Base-by-base conservation (phyloP, 2,797 vertebrate species). In the Rhinichthys osculus region DNA sequence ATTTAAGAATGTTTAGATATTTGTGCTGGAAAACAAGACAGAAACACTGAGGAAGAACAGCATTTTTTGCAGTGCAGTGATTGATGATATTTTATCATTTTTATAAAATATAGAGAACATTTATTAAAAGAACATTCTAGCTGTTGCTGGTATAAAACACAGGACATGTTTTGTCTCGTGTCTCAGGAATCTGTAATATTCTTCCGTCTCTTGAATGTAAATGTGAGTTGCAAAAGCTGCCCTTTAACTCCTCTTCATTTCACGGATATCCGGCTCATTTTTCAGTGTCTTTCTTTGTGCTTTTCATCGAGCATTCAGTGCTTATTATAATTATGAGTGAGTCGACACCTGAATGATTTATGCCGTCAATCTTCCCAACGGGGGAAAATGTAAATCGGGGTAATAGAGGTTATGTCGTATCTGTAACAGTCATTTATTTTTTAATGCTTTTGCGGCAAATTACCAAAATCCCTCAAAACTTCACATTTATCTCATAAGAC, bases 311-410 rank as follows among this genome's bases (percentile, higher is more conserved):
- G 82, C 19, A 27, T 21, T 38, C 52, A 16, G 23, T 23, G 11
- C 13, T 16, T 59, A 54, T 59, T 78, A 23, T 87, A 92, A 94
- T 94, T 92, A 92, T 89, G 3, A 93, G 82, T 82, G 90, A 89
- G 77, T 78, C 89, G 89, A 89, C 91, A 89, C 3, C 87, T 21
- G 44, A 27, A 73, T 92, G 92, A 93, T 93, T 89, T 91, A 92
- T 91, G 52, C 83, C 64, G 90, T 91, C 88, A 87, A 90, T 92
- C 80, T 84, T 86, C 83, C 81, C 78, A 14, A 84, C 4, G 21
- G 62, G 78, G 90, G 87, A 89, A 91, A 90, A 92, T 91, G 89
- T 91, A 94, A 92, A 92, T 92, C 85, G 89, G 78, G 83, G 87
- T 90, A 91, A 92, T 89, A 90, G 87, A 77, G 89, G 90, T 92